A percentile compares a stretch with the other conserved stretches of the same genome.
Conservation (phyloP, 2,797 vertebrate species). For the Pipistrellus nathusii region DNA sequence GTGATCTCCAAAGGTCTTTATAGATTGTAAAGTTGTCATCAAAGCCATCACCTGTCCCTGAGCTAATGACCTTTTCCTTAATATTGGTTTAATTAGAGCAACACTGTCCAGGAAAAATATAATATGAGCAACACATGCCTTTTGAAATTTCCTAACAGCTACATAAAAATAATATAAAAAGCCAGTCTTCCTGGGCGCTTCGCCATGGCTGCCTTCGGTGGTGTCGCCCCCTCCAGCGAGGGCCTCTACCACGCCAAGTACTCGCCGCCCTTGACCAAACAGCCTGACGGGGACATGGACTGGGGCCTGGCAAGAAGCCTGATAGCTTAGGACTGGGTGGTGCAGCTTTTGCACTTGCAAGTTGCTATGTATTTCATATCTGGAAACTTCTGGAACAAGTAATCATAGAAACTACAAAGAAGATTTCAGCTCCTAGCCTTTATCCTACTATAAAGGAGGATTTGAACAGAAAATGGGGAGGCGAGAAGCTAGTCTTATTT, state of each 20-base stretch:
- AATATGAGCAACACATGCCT: neutral
- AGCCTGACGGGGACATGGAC: too few species aligned
- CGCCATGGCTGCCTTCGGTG: too few species aligned
- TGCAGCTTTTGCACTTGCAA: slow-evolving; percentile 94
- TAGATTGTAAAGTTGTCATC: neutral
- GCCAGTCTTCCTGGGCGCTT: too few species aligned
- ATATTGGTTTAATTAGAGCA: neutral
- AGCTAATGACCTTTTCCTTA: neutral
- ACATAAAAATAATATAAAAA: neutral
- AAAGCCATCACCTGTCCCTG: neutral
- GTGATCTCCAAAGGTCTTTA: neutral
- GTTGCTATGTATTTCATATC: slow-evolving; percentile 79
- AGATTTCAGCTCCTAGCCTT: too few species aligned
- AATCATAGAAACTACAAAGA: too few species aligned
- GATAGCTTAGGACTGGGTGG: slow-evolving; percentile 93
- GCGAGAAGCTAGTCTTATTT: too few species aligned
- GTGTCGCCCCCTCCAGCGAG: too few species aligned
- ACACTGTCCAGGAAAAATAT: neutral
- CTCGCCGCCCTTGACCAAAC: too few species aligned
- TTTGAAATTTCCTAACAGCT: neutral
- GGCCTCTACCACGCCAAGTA: too few species aligned
- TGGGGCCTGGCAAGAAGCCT: slow-evolving; percentile 88
- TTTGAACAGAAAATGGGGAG: too few species aligned
- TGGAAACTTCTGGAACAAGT: too few species aligned
- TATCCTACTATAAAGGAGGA: too few species aligned